Conservation (phyloP, 2,888 invertebrate species). For the Agriotes lineatus region DNA sequence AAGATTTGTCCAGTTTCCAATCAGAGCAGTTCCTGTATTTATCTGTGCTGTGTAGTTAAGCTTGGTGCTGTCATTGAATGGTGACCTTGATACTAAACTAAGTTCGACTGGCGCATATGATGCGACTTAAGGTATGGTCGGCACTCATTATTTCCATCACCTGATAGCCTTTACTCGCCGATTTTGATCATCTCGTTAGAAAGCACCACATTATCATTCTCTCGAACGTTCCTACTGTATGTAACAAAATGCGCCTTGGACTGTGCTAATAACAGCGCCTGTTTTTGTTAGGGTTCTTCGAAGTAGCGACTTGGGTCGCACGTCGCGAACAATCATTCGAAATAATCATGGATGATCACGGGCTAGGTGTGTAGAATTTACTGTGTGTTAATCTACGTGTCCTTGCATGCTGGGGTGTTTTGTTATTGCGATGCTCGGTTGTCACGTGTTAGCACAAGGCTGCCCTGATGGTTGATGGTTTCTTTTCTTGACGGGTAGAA, state of each 20-base stretch:
- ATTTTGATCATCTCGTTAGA: conserved; percentile 8
- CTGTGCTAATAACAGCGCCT: conserved; percentile 36
- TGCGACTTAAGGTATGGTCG: conserved; percentile 51
- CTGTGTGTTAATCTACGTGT: conserved; percentile 28
- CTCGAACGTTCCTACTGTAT: background rate
- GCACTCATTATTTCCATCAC: conserved; percentile 30
- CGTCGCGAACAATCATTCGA: conserved; percentile 36
- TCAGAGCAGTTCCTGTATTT: conserved; percentile 9
- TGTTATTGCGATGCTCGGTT: conserved; percentile 4
- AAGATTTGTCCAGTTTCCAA: too few relatives aligned
- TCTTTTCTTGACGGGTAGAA: conserved; percentile 15
- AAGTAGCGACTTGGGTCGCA: conserved; percentile 46
- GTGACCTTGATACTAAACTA: conserved; percentile 51
- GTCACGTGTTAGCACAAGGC: conserved; percentile 26
- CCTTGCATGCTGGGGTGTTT: conserved; percentile 27
- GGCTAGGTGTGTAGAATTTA: conserved; percentile 60
- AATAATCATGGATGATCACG: conserved; percentile 60
- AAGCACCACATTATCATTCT: background rate
- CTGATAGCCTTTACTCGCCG: conserved; percentile 2
- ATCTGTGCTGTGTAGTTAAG: too few relatives aligned
- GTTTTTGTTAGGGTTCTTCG: conserved; percentile 50
- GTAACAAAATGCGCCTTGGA: conserved; percentile 25
- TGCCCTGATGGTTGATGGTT: conserved; percentile 8
- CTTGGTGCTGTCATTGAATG: conserved; percentile 24
- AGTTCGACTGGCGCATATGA: conserved; percentile 48